Evolutionary conservation across 37 sponge, comb jelly and placozoan genomes (phyloP).

Genomic region (Crambe crambe): DNA sequence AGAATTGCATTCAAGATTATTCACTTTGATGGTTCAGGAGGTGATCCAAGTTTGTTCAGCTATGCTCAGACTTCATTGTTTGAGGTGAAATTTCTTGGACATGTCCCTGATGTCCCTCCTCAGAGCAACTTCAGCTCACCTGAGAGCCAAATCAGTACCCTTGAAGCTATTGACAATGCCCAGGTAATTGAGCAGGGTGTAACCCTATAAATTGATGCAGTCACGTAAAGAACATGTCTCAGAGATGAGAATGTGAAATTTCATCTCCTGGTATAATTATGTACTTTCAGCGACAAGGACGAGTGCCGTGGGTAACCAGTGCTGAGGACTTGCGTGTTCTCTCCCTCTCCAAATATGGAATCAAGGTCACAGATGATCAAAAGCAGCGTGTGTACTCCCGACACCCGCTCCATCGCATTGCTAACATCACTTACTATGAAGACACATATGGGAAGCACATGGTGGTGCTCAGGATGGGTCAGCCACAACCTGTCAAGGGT

Average conservation of each 20-base stretch:
- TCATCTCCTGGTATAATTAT: no score
- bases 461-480: conserved; percentile 56
- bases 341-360: conserved; percentile 73
- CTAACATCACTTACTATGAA: conserved; percentile 70
- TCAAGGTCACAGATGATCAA: conserved; percentile 67
- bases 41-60: conserved; percentile 56
- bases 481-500: not conserved
- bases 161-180: conserved; percentile 63
- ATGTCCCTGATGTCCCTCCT: conserved; percentile 9
- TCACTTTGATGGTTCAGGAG: conserved; percentile 4
- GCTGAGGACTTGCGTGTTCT: conserved; percentile 49
- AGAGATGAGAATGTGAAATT: no score
- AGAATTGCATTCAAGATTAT: no score
- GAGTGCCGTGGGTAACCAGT: conserved; percentile 61
- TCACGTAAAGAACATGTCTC: no score
- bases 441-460: conserved; percentile 68
- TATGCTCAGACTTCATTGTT: conserved; percentile 54
- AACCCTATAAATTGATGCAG: not conserved
- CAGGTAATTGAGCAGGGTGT: conserved; percentile 27
- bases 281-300: conserved; percentile 60
- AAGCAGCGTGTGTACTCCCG: conserved; percentile 65
- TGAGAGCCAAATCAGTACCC: conserved; percentile 31
- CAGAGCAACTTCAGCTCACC: not conserved
- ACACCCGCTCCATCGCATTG: conserved; percentile 80
- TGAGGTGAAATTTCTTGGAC: conserved; percentile 42